phyloP scores from a whole-genome alignment of 2,888 invertebrate genomes.

The Lobophora halterata region DNA sequence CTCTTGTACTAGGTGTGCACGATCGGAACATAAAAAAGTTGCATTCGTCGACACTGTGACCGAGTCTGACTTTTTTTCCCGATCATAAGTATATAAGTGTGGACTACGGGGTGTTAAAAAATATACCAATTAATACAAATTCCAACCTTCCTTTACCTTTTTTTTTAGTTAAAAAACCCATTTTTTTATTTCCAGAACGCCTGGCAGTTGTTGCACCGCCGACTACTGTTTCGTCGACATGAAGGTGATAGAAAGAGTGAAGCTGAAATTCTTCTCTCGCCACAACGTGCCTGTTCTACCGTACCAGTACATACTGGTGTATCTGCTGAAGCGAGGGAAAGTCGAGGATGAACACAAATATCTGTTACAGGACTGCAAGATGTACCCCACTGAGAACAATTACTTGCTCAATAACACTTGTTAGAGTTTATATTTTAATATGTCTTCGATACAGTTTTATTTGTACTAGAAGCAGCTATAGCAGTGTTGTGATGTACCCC shows the following conservation, averaged over 20 bases:
- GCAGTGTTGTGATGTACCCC: no score
- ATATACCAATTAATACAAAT: no score
- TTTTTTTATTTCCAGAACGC: conserved; percentile 50
- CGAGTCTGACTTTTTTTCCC: no score
- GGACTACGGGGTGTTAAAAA: no score
- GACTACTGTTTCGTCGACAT: conserved; percentile 76
- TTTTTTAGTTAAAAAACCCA: no score
- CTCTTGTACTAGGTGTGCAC: no score
- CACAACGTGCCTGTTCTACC: conserved; percentile 74
- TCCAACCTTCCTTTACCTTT: no score
- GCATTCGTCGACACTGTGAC: no score
- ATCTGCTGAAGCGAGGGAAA: conserved; percentile 62
- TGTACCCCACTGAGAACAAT: conserved; percentile 54
- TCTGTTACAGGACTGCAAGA: conserved; percentile 65
- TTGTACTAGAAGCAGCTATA: no score
- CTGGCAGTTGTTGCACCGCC: conserved; percentile 71
- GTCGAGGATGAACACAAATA: conserved; percentile 70
- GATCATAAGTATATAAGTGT: no score
- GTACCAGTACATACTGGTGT: conserved; percentile 70
- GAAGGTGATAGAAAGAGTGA: conserved; percentile 72
- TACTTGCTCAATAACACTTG: conserved; percentile 67
- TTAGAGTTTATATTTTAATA: conserved; percentile 29
- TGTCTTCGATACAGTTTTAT: background rate
- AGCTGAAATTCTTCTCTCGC: conserved; percentile 67
- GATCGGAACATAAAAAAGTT: no score